These are phyloP conservation scores for Rapana venosa DNA, from an alignment of 2,888 invertebrate species.

Conservation along the genomic window DNA sequence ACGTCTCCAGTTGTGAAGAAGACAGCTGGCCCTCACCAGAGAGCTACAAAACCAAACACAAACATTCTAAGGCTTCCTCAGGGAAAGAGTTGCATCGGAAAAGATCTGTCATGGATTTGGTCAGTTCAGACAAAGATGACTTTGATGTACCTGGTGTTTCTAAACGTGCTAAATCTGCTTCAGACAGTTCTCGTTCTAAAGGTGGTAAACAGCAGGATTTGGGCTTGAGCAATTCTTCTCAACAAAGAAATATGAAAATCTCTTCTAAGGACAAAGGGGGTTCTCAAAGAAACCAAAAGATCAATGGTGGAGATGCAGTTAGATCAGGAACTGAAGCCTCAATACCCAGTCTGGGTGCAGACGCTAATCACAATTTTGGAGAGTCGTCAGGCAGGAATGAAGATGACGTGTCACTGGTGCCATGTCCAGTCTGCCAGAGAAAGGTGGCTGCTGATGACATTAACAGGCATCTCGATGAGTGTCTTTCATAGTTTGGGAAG, in stretches of 20 bases:
- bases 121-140: conserved; percentile 32
- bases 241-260: background rate
- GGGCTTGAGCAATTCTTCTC: background rate
- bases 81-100: background rate
- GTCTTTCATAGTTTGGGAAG: conserved; percentile 45
- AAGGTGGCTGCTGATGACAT: conserved; percentile 56
- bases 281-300: background rate
- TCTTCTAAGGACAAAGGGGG: background rate
- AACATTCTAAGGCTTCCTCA: background rate
- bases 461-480: conserved; percentile 70
- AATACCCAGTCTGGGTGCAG: background rate
- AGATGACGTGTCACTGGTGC: background rate
- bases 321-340: background rate
- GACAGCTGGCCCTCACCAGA: conserved; percentile 39
- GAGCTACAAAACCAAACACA: background rate
- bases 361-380: background rate
- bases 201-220: background rate
- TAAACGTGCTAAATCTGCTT: conserved; percentile 15
- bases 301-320: background rate
- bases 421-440: conserved; percentile 68
- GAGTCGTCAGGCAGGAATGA: background rate
- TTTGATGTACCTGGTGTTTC: conserved; percentile 5
- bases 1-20: conserved; percentile 43
- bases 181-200: background rate
- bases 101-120: background rate